A percentile compares a stretch with the other conserved stretches of the same genome.
These are phyloP conservation scores for Oceanites oceanicus DNA, from an alignment of 2,113 vertebrate species.

Conservation along the genomic window DNA sequence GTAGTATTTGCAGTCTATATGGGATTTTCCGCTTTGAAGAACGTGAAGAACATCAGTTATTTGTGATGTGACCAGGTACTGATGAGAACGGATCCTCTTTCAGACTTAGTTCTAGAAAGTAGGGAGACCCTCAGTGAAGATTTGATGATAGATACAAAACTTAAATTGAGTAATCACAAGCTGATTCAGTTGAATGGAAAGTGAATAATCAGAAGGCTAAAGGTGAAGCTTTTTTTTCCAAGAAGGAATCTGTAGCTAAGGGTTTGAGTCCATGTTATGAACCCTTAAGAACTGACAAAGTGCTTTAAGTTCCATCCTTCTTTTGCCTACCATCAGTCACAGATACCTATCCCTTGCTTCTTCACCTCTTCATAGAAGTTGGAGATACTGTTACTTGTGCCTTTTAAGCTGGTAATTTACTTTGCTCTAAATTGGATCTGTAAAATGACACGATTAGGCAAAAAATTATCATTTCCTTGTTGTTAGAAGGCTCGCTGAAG, in stretches of 20 bases:
- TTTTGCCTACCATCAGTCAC: not conserved
- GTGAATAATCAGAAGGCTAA: not conserved
- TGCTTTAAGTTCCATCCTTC: not conserved
- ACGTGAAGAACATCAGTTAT: not conserved
- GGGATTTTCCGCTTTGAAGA: not conserved
- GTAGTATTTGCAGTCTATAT: not conserved
- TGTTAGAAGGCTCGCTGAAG: not conserved
- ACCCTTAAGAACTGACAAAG: not conserved
- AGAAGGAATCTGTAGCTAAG: not conserved
- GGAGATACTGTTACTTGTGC: not conserved
- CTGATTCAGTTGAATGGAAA: not conserved
- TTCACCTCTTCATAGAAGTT: not conserved
- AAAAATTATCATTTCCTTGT: not conserved
- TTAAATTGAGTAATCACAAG: not conserved
- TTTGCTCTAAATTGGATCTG: not conserved
- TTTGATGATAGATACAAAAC: not conserved
- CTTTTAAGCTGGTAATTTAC: not conserved
- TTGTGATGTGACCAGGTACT: not conserved
- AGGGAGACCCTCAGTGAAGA: not conserved
- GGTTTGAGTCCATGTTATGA: not conserved
- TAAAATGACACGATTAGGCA: not conserved
- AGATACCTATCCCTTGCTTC: not conserved
- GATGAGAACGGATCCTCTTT: not conserved
- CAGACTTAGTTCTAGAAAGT: not conserved
- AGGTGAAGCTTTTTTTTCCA: not conserved